Evolutionary conservation across 2,797 vertebrate species (phyloP), one percentile per base, ranked within the genome.

Genomic region (Coreius guichenoti): DNA sequence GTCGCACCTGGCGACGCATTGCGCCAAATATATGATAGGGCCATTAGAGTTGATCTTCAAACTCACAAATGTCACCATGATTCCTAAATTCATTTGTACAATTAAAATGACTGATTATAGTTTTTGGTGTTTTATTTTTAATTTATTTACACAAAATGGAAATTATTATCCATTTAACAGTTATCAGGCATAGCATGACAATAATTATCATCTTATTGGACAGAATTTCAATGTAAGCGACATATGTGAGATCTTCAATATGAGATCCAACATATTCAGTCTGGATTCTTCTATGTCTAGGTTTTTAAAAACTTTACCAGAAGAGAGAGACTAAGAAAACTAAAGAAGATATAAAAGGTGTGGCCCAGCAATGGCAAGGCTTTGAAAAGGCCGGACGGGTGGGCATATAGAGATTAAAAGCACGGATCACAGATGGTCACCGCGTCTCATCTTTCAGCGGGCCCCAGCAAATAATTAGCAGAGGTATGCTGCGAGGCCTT

Each of bases 391-490:
- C 91, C n/a, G 19, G 80, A 19, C 12, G 73, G 83, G 82, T 78
- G 89, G 80, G 87, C 88, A 89, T 83, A 84, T 74, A 74, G 21
- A 92, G 94, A 94, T 94, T 92, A 93, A 92, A 93, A 91, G 93
- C 93, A 92, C 83, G 87, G 92, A 94, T 93, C 95, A 95, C 96
- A 96, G 95, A 96, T 96, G 96, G 95, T 88, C 89, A 91, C 90
- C 89, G 91, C 89, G 91, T 93, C 94, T 94, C 92, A 92, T 93
- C 94, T 95, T 94, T 95, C 93, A 94, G 89, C 85, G 86, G 88
- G 91, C 63, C 92, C 21, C 81, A 23, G 43, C 91, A 92, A 93
- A 95, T 92, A 95, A 95, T 93, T 93, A 92, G 93, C 93, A 93
- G 92, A 91, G 90, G 93, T 93, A 90, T 93, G 88, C 91, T 87